Evolutionary conservation across 35 echinoderm and acorn worm species (phyloP).

Genomic region (Apostichopus californicus): DNA sequence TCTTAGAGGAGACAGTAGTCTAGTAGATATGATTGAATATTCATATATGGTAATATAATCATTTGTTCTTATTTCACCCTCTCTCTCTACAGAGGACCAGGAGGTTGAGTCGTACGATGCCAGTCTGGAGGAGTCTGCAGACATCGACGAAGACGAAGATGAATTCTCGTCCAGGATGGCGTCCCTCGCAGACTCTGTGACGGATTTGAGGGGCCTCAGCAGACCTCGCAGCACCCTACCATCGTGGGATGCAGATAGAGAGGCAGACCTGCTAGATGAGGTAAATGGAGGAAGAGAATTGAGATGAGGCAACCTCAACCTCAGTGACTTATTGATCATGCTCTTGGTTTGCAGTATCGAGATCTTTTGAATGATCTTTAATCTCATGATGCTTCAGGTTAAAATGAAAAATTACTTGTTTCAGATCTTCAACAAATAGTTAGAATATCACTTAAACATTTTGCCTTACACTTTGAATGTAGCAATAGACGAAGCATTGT

Average conservation of each 20-base stretch:
- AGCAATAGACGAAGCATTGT: too few species aligned
- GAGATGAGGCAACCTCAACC: background rate
- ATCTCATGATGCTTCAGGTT: too few species aligned
- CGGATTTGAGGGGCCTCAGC: slow-evolving; percentile 54
- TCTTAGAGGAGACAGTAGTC: too few species aligned
- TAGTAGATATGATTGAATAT: background rate
- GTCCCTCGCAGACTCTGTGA: slow-evolving; percentile 12
- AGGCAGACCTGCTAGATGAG: slow-evolving; percentile 91
- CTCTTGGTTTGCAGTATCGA: background rate
- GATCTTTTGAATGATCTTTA: too few species aligned
- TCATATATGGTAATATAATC: background rate
- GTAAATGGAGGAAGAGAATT: slow-evolving; percentile 44
- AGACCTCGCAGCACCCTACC: slow-evolving; percentile 79
- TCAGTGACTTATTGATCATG: background rate
- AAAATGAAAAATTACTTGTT: too few species aligned
- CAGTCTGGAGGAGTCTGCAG: slow-evolving; percentile 17
- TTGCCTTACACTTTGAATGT: too few species aligned
- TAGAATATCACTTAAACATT: too few species aligned
- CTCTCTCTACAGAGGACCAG: slow-evolving; percentile 6
- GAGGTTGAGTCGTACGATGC: slow-evolving; percentile 8
- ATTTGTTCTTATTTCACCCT: too few species aligned
- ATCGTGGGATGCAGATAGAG: slow-evolving; percentile 77
- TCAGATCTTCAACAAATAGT: too few species aligned
- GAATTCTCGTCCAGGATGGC: slow-evolving; percentile 7
- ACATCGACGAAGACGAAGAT: background rate